Conservation (phyloP, 2,888 invertebrate genomes). For the Conomelus anceps region DNA sequence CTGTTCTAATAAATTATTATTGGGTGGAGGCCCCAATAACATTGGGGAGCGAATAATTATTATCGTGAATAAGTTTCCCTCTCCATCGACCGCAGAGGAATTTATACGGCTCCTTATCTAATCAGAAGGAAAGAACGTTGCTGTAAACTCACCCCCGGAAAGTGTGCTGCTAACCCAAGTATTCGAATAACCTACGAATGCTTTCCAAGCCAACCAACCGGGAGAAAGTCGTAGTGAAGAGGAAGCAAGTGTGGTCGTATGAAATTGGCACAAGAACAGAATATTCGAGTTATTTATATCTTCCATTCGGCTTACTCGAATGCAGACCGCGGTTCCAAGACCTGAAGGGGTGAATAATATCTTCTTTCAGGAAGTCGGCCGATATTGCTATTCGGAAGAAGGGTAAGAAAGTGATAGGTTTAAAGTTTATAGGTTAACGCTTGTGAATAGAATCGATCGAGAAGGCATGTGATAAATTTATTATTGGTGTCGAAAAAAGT, state of each 20-base stretch:
- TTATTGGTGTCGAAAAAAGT: too few relatives aligned
- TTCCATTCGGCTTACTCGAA: neutral
- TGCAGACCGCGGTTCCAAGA: neutral
- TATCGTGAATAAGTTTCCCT: neutral
- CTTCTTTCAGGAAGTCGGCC: neutral
- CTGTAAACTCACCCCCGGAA: neutral
- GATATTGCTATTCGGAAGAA: neutral
- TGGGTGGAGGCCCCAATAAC: neutral
- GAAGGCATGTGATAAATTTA: too few relatives aligned
- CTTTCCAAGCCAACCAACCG: neutral
- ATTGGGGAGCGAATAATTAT: neutral
- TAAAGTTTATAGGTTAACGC: too few relatives aligned
- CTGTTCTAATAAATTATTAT: neutral
- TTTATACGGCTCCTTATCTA: neutral
- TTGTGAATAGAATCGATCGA: neutral
- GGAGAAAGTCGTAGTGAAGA: neutral
- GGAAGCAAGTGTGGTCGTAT: conserved; percentile 6
- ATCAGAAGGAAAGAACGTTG: neutral
- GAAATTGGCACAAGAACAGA: conserved; percentile 7
- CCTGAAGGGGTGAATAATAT: neutral
- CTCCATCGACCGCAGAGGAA: neutral
- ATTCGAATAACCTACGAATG: neutral
- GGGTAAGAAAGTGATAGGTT: neutral
- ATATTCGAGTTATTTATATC: conserved; percentile 7
- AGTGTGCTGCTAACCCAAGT: neutral